Conservation (phyloP, 2,888 invertebrate species). For the Mimas tiliae region DNA sequence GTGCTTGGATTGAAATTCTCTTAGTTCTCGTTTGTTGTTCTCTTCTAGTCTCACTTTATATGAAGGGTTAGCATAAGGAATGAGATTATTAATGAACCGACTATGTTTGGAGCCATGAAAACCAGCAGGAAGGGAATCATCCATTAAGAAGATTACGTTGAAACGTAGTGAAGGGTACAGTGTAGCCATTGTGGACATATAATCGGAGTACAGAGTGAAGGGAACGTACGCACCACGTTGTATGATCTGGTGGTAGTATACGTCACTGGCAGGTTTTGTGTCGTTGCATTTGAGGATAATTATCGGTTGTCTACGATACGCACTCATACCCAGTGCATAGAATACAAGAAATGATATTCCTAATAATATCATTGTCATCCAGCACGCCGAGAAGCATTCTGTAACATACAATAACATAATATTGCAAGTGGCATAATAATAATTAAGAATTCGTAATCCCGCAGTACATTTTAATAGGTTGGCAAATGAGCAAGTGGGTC, state of each 20-base stretch:
- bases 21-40: constrained; percentile 50
- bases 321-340: constrained; percentile 64
- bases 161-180: constrained; percentile 62
- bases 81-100: constrained; percentile 53
- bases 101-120: constrained; percentile 46
- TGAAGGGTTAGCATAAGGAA: constrained; percentile 43
- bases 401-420: constrained; percentile 39
- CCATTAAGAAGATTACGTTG: constrained; percentile 67
- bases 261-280: constrained; percentile 58
- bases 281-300: constrained; percentile 58
- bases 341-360: constrained; percentile 68
- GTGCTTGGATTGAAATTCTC: constrained; percentile 59
- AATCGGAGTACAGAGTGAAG: constrained; percentile 58
- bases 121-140: constrained; percentile 54
- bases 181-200: constrained; percentile 60
- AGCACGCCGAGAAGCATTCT: constrained; percentile 73
- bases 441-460: no score
- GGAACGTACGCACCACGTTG: constrained; percentile 51
- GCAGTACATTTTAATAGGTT: no score
- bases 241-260: constrained; percentile 66
- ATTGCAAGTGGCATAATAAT: not conserved
- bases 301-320: constrained; percentile 58
- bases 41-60: constrained; percentile 46
- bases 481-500: no score
- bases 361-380: constrained; percentile 71